Evolutionary conservation across 2,888 invertebrate genomes (phyloP).

Genomic region (Ophion slaviceki): DNA sequence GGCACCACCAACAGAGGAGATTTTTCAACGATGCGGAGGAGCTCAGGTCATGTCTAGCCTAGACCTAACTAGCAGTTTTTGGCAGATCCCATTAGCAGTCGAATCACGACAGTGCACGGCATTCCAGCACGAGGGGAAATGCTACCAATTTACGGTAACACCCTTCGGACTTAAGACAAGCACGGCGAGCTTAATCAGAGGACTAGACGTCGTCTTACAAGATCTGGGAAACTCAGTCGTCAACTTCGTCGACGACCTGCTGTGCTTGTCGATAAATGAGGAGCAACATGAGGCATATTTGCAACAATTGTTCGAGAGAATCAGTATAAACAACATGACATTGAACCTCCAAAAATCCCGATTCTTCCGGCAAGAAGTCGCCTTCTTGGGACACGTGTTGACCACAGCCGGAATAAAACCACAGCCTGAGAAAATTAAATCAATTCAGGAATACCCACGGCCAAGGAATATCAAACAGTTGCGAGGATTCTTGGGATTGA

Average conservation of each 20-base stretch:
- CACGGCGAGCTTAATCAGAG: too few relatives aligned
- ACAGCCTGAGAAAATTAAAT: slow-evolving; percentile 65
- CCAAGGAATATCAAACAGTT: neutral
- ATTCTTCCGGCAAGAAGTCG: slow-evolving; percentile 66
- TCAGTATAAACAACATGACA: slow-evolving; percentile 63
- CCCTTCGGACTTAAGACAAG: neutral
- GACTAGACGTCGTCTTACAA: too few relatives aligned
- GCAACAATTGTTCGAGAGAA: slow-evolving; percentile 49
- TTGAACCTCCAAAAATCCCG: slow-evolving; percentile 67
- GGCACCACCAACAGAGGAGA: neutral
- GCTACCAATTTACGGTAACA: neutral
- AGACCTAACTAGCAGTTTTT: slow-evolving; percentile 11
- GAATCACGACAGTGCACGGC: neutral
- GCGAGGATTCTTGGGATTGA: neutral
- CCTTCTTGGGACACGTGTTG: slow-evolving; percentile 71
- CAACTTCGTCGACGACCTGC: slow-evolving; percentile 55
- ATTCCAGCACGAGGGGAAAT: slow-evolving; percentile 2
- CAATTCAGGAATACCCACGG: neutral
- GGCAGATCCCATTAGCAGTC: neutral
- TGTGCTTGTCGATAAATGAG: slow-evolving; percentile 10
- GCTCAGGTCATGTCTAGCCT: slow-evolving; percentile 3
- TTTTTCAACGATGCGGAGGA: neutral
- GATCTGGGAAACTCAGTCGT: neutral
- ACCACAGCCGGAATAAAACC: slow-evolving; percentile 62
- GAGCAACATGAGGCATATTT: slow-evolving; percentile 48